Evolutionary conservation across 1,140 invertebrate genomes (phyloP).

Genomic region (Cryptotermes secundus): DNA sequence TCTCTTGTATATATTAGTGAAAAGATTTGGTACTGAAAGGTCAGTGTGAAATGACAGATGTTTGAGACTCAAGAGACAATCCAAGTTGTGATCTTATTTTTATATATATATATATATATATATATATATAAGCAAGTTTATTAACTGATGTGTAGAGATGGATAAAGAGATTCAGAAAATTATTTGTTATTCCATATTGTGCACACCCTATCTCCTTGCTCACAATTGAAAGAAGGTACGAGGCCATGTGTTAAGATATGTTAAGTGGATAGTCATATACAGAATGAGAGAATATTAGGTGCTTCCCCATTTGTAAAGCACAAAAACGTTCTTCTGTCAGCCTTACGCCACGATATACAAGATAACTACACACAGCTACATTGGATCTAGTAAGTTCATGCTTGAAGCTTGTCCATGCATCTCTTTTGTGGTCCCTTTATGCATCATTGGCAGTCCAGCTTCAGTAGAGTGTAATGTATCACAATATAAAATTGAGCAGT

Average conservation of each 20-base stretch:
- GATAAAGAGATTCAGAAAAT: not conserved
- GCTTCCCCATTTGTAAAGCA: too few species aligned
- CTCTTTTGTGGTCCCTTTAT: too few species aligned
- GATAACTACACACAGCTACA: too few species aligned
- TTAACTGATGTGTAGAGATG: not conserved
- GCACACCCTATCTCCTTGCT: not conserved
- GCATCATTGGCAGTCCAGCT: too few species aligned
- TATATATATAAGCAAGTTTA: not conserved
- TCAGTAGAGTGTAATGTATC: too few species aligned
- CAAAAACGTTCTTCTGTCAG: too few species aligned
- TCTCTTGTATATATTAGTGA: not conserved
- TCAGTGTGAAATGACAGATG: not conserved
- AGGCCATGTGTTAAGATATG: not conserved
- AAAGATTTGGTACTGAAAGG: not conserved
- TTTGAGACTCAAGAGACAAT: not conserved
- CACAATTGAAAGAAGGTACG: not conserved
- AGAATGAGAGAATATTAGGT: too few species aligned
- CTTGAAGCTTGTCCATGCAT: too few species aligned
- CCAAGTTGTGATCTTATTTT: not conserved
- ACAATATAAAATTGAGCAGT: too few species aligned
- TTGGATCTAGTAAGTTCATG: too few species aligned
- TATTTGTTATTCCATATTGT: not conserved
- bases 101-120: too few species aligned
- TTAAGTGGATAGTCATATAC: not conserved
- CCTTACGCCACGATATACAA: too few species aligned